These are phyloP conservation scores for Synergus umbraculus DNA, from an alignment of 2,888 invertebrate genomes.

Conservation along the genomic window DNA sequence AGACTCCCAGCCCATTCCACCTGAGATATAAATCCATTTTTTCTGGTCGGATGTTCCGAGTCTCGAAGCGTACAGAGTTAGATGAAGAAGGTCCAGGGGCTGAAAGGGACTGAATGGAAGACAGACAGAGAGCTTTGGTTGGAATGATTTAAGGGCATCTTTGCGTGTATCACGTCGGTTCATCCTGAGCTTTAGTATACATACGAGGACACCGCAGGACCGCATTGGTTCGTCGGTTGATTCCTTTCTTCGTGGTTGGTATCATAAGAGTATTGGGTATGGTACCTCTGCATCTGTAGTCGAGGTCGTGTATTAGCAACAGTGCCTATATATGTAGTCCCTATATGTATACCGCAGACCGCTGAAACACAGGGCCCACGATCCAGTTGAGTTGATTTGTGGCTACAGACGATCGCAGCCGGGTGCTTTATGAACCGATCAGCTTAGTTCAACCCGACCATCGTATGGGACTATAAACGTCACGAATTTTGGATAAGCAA, in stretches of 20 bases:
- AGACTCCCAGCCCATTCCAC: neutral
- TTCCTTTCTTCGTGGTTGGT: constrained; percentile 55
- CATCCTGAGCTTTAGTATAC: constrained; percentile 51
- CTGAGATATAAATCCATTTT: constrained; percentile 69
- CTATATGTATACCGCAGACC: constrained; percentile 55
- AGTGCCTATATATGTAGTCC: constrained; percentile 46
- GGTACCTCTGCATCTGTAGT: constrained; percentile 45
- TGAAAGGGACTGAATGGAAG: constrained; percentile 45
- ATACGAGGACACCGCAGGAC: constrained; percentile 49
- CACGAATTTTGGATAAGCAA: constrained; percentile 61
- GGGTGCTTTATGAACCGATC: constrained; percentile 72
- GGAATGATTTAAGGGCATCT: constrained; percentile 75
- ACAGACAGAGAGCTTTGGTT: constrained; percentile 63
- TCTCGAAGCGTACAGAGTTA: constrained; percentile 37
- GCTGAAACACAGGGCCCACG: constrained; percentile 62
- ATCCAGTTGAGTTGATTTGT: constrained; percentile 71
- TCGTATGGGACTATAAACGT: constrained; percentile 69
- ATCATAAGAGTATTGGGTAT: constrained; percentile 43
- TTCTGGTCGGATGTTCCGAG: constrained; percentile 52
- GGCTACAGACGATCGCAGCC: constrained; percentile 62
- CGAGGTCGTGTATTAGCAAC: constrained; percentile 45
- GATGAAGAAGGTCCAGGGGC: neutral
- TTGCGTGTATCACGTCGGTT: constrained; percentile 74
- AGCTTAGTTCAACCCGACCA: constrained; percentile 59
- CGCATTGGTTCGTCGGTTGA: constrained; percentile 52